A percentile compares a stretch with the other conserved stretches of the same genome.
These are phyloP conservation scores for Pseudomyrmex sp. DNA, from an alignment of 1,140 invertebrate species.

Conservation along the genomic window DNA sequence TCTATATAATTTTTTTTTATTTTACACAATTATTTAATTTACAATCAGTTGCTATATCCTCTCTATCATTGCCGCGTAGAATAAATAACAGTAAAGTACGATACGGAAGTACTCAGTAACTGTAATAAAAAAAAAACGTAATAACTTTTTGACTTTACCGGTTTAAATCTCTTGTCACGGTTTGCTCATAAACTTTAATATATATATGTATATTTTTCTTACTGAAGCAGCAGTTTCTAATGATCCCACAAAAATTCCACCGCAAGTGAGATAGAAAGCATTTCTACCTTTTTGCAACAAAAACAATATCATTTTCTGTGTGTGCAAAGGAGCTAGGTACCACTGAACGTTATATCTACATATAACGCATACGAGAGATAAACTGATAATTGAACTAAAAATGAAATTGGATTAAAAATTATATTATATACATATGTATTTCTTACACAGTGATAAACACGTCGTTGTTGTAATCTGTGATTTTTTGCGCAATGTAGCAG, in stretches of 20 bases:
- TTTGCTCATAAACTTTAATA: neutral
- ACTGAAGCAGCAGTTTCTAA: constrained; percentile 1
- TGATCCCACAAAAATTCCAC: neutral
- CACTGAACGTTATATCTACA: constrained; percentile 11
- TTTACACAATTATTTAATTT: too few relatives aligned
- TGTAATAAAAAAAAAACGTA: neutral
- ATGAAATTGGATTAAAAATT: neutral
- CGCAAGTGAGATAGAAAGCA: neutral
- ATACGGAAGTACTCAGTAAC: constrained; percentile 1
- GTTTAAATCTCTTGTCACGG: neutral
- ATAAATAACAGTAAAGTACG: constrained; percentile 38
- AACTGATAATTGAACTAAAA: neutral
- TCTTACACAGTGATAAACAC: neutral
- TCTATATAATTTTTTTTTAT: neutral
- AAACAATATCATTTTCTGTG: constrained; percentile 13
- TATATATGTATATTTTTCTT: neutral
- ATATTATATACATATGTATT: neutral
- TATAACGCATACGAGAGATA: neutral
- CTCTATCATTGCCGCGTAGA: constrained; percentile 3
- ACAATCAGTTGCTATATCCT: too few relatives aligned
- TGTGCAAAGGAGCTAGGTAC: neutral
- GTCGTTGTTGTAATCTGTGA: neutral
- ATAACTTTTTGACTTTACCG: too few relatives aligned
- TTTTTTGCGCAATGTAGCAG: neutral
- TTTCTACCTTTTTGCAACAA: constrained; percentile 1